Conservation (phyloP, 2,888 invertebrate species). For the Phrixothrix hirtus region DNA sequence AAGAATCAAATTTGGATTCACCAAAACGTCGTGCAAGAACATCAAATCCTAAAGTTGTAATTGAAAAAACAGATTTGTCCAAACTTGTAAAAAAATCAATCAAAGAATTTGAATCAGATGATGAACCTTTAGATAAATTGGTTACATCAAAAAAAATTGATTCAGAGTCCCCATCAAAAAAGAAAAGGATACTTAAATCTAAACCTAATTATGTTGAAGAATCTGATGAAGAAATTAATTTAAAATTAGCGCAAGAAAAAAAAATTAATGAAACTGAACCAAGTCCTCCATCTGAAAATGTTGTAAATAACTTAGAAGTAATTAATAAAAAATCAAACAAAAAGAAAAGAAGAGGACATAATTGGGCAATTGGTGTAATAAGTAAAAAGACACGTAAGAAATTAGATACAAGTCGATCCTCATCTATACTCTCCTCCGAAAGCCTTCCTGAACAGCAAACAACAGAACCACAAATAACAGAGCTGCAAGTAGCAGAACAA, state of each 20-base stretch:
- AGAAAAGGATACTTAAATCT: no score
- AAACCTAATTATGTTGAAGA: slow-evolving; percentile 18
- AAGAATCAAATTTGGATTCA: slow-evolving; percentile 8
- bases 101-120: no score
- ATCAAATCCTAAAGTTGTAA: slow-evolving; percentile 40
- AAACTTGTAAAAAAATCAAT: no score
- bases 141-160: no score
- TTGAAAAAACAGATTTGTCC: slow-evolving; percentile 45
- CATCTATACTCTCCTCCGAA: slow-evolving; percentile 18
- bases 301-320: no score
- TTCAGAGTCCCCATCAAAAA: no score
- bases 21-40: slow-evolving; percentile 39
- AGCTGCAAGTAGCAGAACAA: not conserved
- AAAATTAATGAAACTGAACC: not conserved
- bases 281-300: not conserved
- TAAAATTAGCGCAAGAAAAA: not conserved
- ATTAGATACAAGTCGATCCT: slow-evolving; percentile 24
- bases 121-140: no score
- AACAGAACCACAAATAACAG: no score
- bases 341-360: slow-evolving; percentile 18
- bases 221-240: slow-evolving; percentile 3
- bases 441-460: slow-evolving; percentile 19
- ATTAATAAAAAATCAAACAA: slow-evolving; percentile 14
- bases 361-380: slow-evolving; percentile 42
- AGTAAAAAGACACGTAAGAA: slow-evolving; percentile 51